Base-by-base conservation (phyloP, 1,140 invertebrate genomes). In the Nymphalis io region DNA sequence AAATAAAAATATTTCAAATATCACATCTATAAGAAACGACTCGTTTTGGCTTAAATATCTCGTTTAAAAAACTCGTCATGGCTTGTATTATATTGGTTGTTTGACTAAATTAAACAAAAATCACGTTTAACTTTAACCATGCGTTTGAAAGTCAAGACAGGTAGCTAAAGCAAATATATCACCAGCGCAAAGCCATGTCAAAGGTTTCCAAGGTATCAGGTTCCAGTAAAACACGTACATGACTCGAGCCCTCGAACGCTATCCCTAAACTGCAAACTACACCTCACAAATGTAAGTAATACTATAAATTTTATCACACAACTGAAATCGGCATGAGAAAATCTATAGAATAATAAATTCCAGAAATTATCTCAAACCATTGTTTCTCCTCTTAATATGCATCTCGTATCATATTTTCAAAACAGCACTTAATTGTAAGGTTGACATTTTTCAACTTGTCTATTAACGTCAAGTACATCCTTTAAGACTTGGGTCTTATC, bases 391-490 rank as follows among this genome's bases (percentile, higher is more conserved):
- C 42, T 60, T 67, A 48, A 67, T 55, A 64, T 51, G 20, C 39
- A 67, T 60, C 57, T 67, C 57, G 27, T 67, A 46, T 67, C 57
- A 60, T 67, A 67, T 51, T 60, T 67, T 60, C 57, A 42, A 46
- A 38, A 66, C 55, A 59, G 46, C 55, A 67, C 58, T 67, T 57
- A 51, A 67, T 60, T 42, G 63, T 38, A 67, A 67, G 65, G 23
- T 38, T 51, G 44, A 51, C 57, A 67, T 67, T 44, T 51, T 67
- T 67, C 65, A 67, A 64, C 27, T 51, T 57, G 65, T 67, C 55
- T 57, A 67, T 67, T 67, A 67, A 48, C 57, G 65, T 67, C 65
- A 67, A 59, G 44, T 51, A 67, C 65, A 67, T 60, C 65, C 65
- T 27, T 67, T 67, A 60, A 60, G 38, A 60, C 57, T 38, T 16